Evolutionary conservation across 2,888 invertebrate genomes (phyloP).

Genomic region (Tipula helvola): DNA sequence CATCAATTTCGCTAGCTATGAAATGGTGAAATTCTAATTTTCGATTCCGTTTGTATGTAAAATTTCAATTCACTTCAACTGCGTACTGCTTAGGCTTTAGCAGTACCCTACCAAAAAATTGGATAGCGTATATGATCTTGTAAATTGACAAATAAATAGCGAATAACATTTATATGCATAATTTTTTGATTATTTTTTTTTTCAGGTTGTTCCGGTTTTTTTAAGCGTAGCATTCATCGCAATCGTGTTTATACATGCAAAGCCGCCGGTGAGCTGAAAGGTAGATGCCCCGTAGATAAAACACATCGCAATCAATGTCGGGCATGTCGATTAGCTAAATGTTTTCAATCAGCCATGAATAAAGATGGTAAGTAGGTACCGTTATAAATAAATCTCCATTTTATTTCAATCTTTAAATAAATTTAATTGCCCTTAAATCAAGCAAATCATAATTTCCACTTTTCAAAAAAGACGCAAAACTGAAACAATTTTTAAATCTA

Average conservation of each 20-base stretch:
- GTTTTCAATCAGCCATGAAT: slow-evolving; percentile 94
- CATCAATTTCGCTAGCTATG: too few relatives aligned
- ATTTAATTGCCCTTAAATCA: neutral
- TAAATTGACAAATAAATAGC: too few relatives aligned
- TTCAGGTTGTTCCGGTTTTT: slow-evolving; percentile 87
- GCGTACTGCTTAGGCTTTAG: too few relatives aligned
- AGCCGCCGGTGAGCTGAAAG: slow-evolving; percentile 84
- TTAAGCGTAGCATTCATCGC: slow-evolving; percentile 90
- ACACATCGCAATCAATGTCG: slow-evolving; percentile 95
- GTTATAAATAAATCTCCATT: neutral
- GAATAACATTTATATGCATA: too few relatives aligned
- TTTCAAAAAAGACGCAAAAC: neutral
- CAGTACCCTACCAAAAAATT: too few relatives aligned
- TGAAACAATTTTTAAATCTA: neutral
- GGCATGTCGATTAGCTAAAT: slow-evolving; percentile 87
- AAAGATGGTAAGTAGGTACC: slow-evolving; percentile 73
- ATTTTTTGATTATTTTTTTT: neutral
- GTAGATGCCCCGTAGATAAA: slow-evolving; percentile 91
- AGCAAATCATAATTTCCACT: neutral
- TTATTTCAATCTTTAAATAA: neutral
- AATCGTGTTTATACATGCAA: slow-evolving; percentile 96
- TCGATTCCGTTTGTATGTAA: too few relatives aligned
- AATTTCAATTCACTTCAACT: too few relatives aligned
- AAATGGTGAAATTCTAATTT: too few relatives aligned
- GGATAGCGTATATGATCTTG: too few relatives aligned